Evolutionary conservation across 2,888 invertebrate species (phyloP), one percentile per base, ranked within the genome.

Genomic region (Lamellibrachia satsuma): DNA sequence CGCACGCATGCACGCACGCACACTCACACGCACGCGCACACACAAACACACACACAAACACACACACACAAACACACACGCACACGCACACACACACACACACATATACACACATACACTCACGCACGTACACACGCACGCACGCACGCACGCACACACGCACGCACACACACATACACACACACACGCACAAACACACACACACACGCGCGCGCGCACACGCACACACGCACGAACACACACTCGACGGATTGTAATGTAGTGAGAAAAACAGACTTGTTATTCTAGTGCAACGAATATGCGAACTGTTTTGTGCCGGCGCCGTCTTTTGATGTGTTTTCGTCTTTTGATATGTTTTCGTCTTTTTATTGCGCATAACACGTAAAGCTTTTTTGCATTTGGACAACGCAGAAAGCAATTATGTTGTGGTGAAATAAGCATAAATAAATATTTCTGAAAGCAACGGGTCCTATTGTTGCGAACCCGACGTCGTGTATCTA

Each of bases 251-350:
- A 22, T 60, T 22, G 15, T 15, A 60, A 60, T 60, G 15, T 15
- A 4, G 60, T 15, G 60, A 60, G 22, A 60, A 60, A 60, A 60
- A 60, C 15, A 39, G 1, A 39, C 15, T 75, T 75, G 15, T 75
- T 75, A 75, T 75, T 75, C 75, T 22, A 75, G 75, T 39, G n/a
- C 75, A 75, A 75, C 75, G 75, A 75, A 75, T 75, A 75, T 75
- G 75, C 22, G 3, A 75, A 75, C 22, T n/a, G n/a, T 75, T 75
- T 75, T 15, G 75, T 75, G 2, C 22, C 75, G 75, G n/a, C n/a
- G 22, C n/a, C 22, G 75, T 6, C 75, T 15, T 75, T 22, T 75
- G 75, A 75, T 39, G 39, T 39, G 39, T 39, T 39, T 39, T 39
- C 39, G 39, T 39, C 39, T 39, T 39, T 39, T 39, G 39, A 39